Evolutionary conservation across 2,888 invertebrate genomes (phyloP).

Genomic region (Melinaea marsaeus): DNA sequence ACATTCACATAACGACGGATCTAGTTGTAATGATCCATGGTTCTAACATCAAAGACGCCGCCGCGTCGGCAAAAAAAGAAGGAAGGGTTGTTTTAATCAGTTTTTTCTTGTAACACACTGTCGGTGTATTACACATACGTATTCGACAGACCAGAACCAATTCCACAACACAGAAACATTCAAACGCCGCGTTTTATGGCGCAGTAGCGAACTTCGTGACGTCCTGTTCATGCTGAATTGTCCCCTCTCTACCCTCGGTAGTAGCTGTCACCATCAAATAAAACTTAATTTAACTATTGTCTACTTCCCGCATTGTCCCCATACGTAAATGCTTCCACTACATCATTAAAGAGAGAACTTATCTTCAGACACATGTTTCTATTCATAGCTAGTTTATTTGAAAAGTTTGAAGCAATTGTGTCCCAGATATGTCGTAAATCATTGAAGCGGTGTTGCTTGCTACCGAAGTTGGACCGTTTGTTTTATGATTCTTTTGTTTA

Average conservation of each 20-base stretch:
- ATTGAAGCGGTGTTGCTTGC: conserved; percentile 69
- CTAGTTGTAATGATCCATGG: too few species aligned
- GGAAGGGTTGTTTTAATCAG: conserved; percentile 52
- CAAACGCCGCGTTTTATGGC: conserved; percentile 43
- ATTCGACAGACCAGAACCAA: conserved; percentile 61
- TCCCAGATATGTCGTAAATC: conserved; percentile 69
- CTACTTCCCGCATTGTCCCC: conserved; percentile 38
- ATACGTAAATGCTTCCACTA: conserved; percentile 15
- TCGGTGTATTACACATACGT: conserved; percentile 61
- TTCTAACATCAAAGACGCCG: conserved; percentile 58
- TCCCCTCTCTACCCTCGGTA: conserved; percentile 36
- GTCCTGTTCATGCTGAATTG: conserved; percentile 59
- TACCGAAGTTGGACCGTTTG: conserved; percentile 65
- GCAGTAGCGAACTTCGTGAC: conserved; percentile 53
- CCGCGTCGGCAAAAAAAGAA: conserved; percentile 51
- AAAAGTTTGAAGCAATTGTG: conserved; percentile 68
- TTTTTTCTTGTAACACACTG: conserved; percentile 47
- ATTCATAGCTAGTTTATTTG: conserved; percentile 69
- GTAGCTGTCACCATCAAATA: conserved; percentile 63
- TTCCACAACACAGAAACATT: conserved; percentile 35
- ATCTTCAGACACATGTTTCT: conserved; percentile 53
- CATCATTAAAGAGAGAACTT: conserved; percentile 27
- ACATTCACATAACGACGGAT: too few species aligned
- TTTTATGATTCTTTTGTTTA: conserved; percentile 78
- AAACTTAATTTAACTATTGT: conserved; percentile 70